Percentiles rank a stretch among this genome's conserved stretches.
phyloP scores from a whole-genome alignment of 2,888 invertebrate species.

The Coelogynopora nodosa region DNA sequence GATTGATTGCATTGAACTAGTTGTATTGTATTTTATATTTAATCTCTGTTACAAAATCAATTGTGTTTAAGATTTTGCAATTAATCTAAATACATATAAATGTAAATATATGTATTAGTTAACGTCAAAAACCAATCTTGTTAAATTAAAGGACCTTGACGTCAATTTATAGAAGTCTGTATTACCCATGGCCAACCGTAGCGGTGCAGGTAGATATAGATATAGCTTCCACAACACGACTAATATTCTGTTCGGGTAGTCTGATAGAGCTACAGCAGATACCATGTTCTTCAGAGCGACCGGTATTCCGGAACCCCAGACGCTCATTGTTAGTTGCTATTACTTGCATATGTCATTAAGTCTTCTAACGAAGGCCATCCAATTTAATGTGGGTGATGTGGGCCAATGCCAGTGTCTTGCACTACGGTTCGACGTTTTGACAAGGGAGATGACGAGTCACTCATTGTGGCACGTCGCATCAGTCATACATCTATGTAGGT shows the following conservation, averaged over 20 bases:
- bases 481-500: background rate
- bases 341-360: background rate
- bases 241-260: background rate
- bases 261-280: background rate
- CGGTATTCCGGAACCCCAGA: background rate
- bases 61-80: background rate
- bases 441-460: background rate
- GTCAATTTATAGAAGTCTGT: background rate
- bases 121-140: background rate
- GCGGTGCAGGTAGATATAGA: background rate
- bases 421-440: background rate
- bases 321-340: background rate
- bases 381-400: background rate
- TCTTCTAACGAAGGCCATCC: background rate
- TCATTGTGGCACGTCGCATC: constrained; percentile 8
- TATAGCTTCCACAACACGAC: background rate
- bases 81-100: background rate
- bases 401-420: constrained; percentile 8
- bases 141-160: background rate
- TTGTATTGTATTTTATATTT: constrained; percentile 3
- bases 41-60: background rate
- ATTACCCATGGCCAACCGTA: background rate
- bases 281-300: background rate
- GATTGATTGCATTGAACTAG: no score
- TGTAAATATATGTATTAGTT: background rate